Percentiles rank a stretch among this genome's conserved stretches.
Conservation (phyloP, 2,113 vertebrate genomes). For the Corvus moneduloides region DNA sequence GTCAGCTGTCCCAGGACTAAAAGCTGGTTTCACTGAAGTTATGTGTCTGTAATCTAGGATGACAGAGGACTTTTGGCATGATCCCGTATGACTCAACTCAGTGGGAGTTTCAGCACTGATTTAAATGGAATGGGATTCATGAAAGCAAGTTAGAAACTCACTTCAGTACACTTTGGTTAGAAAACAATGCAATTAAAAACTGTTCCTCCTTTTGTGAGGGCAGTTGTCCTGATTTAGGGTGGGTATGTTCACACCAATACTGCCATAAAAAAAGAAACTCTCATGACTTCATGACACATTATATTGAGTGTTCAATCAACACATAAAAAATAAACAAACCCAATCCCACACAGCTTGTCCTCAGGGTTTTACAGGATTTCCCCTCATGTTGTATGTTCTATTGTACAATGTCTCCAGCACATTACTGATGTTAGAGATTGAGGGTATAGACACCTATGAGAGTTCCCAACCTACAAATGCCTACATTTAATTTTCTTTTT, state of each 20-base stretch:
- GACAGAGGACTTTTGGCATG: not conserved
- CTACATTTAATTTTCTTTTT: slow-evolving; percentile 8
- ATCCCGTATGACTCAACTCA: not conserved
- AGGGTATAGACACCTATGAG: not conserved
- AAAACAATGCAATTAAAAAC: not conserved
- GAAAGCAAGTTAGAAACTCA: not conserved
- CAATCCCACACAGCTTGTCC: not conserved
- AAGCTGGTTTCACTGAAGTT: not conserved
- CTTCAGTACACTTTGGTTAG: not conserved
- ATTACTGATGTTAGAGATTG: not conserved
- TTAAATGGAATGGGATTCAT: not conserved
- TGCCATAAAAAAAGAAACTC: not conserved
- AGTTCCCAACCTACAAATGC: not conserved
- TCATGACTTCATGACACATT: not conserved
- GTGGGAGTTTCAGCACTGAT: not conserved
- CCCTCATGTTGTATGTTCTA: not conserved
- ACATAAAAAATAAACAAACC: not conserved
- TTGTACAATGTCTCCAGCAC: not conserved
- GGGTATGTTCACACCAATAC: not conserved
- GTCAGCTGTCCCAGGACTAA: not conserved
- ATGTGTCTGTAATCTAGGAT: not conserved
- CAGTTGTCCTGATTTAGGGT: not conserved
- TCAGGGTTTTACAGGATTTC: not conserved
- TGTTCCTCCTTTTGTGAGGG: rapidly evolving
- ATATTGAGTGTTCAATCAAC: not conserved